Evolutionary conservation across 2,888 invertebrate genomes (phyloP).

Genomic region (Drosophila prostipennis): DNA sequence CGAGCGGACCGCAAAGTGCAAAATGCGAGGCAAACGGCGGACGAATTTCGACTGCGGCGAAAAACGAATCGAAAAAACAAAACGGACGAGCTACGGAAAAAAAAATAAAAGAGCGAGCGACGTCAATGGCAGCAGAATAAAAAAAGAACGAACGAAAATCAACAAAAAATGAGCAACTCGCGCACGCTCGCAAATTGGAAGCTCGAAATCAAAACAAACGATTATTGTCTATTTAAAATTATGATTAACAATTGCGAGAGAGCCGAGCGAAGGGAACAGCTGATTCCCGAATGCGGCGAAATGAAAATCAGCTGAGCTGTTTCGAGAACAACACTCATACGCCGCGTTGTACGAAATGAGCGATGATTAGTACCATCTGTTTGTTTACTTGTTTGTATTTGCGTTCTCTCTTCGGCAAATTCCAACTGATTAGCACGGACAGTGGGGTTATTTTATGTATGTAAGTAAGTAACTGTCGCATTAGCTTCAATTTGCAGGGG

Average conservation of each 20-base stretch:
- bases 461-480: slow-evolving; percentile 27
- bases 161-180: slow-evolving; percentile 55
- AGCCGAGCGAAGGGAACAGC: slow-evolving; percentile 53
- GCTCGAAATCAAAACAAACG: slow-evolving; percentile 75
- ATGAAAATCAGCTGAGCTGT: slow-evolving; percentile 60
- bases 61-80: slow-evolving; percentile 60
- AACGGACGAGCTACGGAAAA: slow-evolving; percentile 45
- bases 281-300: slow-evolving; percentile 70
- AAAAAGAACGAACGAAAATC: slow-evolving; percentile 31
- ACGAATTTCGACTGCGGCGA: slow-evolving; percentile 78
- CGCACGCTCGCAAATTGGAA: slow-evolving; percentile 71
- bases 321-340: slow-evolving; percentile 39
- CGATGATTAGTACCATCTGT: slow-evolving; percentile 16
- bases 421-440: slow-evolving; percentile 34
- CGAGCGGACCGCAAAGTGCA: slow-evolving; percentile 55
- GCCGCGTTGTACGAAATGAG: slow-evolving; percentile 34
- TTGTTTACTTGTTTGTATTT: slow-evolving; percentile 11
- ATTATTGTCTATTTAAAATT: slow-evolving; percentile 79
- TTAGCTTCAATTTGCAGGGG: slow-evolving; percentile 61
- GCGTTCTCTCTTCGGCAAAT: slow-evolving; percentile 4
- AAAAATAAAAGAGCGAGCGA: slow-evolving; percentile 28
- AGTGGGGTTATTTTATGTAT: background rate
- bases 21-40: slow-evolving; percentile 66
- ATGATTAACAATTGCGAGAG: slow-evolving; percentile 67
- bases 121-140: slow-evolving; percentile 51